These are phyloP conservation scores for Florisuga fusca DNA, from an alignment of 2,797 vertebrate species.

Conservation along the genomic window DNA sequence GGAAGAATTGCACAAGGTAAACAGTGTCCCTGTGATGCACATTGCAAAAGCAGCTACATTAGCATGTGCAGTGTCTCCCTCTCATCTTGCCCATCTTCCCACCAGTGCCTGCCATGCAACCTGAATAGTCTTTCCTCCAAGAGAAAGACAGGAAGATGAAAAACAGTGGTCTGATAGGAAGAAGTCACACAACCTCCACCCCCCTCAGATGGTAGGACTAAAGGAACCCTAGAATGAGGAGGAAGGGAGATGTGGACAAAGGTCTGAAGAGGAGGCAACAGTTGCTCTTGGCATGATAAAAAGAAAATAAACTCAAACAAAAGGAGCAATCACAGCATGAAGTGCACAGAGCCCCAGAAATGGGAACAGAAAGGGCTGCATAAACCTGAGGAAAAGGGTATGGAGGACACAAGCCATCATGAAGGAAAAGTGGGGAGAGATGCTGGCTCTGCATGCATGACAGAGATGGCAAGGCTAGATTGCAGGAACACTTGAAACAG, in stretches of 20 bases:
- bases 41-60: not conserved
- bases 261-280: not conserved
- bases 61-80: not conserved
- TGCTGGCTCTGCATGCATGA: slow-evolving; percentile 52
- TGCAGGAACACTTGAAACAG: not conserved
- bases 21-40: not conserved
- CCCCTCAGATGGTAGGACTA: not conserved
- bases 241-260: slow-evolving; percentile 3
- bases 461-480: not conserved
- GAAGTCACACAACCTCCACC: not conserved
- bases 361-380: slow-evolving; percentile 19
- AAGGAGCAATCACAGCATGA: slow-evolving; percentile 8
- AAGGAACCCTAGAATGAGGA: not conserved
- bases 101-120: slow-evolving; percentile 21
- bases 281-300: slow-evolving; percentile 8
- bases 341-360: not conserved
- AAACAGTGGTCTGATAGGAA: slow-evolving; percentile 6
- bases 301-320: slow-evolving; percentile 55
- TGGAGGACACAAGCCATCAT: not conserved
- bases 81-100: not conserved
- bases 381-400: not conserved
- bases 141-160: slow-evolving; percentile 39
- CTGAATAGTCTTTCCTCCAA: not conserved
- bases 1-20: not conserved
- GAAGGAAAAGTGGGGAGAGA: not conserved